Evolutionary conservation across 2,113 vertebrate species (phyloP).

Genomic region (Hyla sarda): DNA sequence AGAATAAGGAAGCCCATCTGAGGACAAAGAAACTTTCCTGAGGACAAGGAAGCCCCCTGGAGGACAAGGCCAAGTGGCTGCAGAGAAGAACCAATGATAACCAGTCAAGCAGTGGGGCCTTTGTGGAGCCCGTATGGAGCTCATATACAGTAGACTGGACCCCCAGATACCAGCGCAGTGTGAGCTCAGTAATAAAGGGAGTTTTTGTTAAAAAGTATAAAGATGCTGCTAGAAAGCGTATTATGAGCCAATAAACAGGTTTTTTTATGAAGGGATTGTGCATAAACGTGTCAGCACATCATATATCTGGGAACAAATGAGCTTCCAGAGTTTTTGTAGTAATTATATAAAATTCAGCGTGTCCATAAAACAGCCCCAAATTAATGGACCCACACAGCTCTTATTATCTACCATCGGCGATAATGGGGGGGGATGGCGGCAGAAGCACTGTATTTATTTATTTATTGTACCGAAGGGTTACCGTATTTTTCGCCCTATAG

Average conservation of each 20-base stretch:
- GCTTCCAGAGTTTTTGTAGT: not conserved
- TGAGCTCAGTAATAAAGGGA: not conserved
- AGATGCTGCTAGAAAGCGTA: not conserved
- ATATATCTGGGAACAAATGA: not conserved
- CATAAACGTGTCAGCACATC: not conserved
- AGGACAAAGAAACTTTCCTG: too few relatives aligned
- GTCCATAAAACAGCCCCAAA: not conserved
- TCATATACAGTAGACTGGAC: not conserved
- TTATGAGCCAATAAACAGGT: slow-evolving; percentile 12
- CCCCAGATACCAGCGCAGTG: not conserved
- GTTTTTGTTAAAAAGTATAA: slow-evolving; percentile 2
- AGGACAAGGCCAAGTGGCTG: not conserved
- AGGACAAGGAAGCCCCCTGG: too few relatives aligned
- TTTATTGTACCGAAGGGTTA: too few relatives aligned
- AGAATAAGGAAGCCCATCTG: too few relatives aligned
- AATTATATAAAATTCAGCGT: slow-evolving; percentile 1
- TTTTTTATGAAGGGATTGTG: slow-evolving; percentile 29
- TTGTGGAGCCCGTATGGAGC: not conserved
- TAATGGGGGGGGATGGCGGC: too few relatives aligned
- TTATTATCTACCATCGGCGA: not conserved
- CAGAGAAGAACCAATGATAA: not conserved
- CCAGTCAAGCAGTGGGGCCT: not conserved
- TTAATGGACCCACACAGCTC: not conserved
- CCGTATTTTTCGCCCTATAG: too few relatives aligned
- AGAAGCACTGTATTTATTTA: too few relatives aligned